Conservation (phyloP, 2,113 vertebrate species). For the Tympanuchus pallidicinctus region DNA sequence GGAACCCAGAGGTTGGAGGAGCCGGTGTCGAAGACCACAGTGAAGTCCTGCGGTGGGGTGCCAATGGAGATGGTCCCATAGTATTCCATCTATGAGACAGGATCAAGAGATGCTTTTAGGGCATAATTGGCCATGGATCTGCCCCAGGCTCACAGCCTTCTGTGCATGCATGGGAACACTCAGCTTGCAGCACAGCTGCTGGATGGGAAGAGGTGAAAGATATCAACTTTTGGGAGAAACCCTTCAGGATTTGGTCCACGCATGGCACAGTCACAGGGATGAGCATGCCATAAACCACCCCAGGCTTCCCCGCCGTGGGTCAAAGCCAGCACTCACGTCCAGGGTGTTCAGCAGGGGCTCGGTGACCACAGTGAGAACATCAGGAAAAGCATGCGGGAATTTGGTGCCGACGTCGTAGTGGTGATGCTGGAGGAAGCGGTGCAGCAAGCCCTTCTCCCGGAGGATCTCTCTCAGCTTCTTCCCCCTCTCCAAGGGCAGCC, state of each 20-base stretch:
- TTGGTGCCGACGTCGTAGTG: constrained; percentile 2
- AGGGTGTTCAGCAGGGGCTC: constrained; percentile 72
- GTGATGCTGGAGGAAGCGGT: constrained; percentile 38
- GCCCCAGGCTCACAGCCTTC: not conserved
- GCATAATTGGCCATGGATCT: not conserved
- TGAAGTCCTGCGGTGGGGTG: constrained; percentile 73
- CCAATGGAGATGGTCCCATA: constrained; percentile 71
- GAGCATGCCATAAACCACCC: accelerated
- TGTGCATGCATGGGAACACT: not conserved
- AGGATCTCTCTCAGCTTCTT: constrained; percentile 74
- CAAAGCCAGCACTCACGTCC: constrained; percentile 60
- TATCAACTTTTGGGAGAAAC: not conserved
- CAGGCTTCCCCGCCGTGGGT: accelerated
- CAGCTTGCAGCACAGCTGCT: not conserved
- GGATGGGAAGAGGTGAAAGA: not conserved
- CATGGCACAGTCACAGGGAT: not conserved
- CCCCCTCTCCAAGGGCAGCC: constrained; percentile 80
- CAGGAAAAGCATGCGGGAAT: not conserved
- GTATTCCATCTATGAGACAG: constrained; percentile 62
- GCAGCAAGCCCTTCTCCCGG: constrained; percentile 75
- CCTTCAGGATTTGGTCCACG: not conserved
- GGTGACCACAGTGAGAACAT: accelerated
- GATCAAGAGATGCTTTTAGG: not conserved
- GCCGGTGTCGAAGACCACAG: constrained; percentile 73
- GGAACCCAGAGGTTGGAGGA: constrained; percentile 80